Base-by-base conservation (phyloP, 2,797 vertebrate genomes). In the Acanthurus lineatus region DNA sequence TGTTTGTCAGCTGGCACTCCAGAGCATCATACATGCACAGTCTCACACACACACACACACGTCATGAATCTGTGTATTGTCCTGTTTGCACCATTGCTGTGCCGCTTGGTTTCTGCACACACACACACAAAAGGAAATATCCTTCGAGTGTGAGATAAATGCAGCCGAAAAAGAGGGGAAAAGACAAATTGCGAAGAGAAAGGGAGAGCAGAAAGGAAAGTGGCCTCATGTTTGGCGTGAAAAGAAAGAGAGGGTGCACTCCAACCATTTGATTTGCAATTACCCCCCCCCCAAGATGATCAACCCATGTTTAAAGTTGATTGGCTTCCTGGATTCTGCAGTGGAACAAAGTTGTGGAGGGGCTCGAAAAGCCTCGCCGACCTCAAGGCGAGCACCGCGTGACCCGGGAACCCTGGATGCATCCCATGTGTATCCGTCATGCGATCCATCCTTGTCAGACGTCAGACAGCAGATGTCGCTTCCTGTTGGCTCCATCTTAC, bases 401-500 rank as follows among this genome's bases (percentile, higher is more conserved):
- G 94, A 95, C 94, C 94, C 69, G 71, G 65, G 87, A 70, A 87
- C 86, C 78, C 76, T n/a, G 73, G 80, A 69, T 52, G 75, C 65
- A 54, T 81, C 77, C 89, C 86, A n/a, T 73, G 53, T 60, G 57
- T 73, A 85, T 95, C 95, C 86, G 69, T 93, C 92, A 91, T 92
- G 88, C 91, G 86, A 95, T 95, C 93, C 91, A 73, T 94, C 86
- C 74, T 70, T 86, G 78, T 85, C 92, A 90, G 86, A 86, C 90
- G 78, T 85, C 92, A 90, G 86, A 86, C 90, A 93, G 80, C 94
- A 96, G 91, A 96, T 96, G 94, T 90, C 71, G 70, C 86, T 93
- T 94, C 89, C 91, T 92, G 91, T 88, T 72, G 77, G 76, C 71
- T 86, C 82, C 78, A 70, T 88, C 87, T 32, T 64, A 62, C 73